phyloP scores from a whole-genome alignment of 2,797 vertebrate genomes.

The Mus minutoides region DNA sequence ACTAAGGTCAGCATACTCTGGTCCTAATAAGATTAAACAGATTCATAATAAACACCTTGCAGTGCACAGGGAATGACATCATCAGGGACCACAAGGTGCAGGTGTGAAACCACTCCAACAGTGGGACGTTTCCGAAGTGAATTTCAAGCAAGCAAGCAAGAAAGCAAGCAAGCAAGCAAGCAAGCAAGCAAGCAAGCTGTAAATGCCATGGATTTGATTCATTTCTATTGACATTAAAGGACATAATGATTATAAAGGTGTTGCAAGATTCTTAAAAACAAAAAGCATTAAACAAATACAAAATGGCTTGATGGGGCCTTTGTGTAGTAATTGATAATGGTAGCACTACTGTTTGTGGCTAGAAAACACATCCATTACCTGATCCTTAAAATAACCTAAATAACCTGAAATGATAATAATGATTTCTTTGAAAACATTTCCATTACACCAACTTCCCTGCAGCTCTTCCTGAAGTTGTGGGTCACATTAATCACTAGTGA shows the following conservation, averaged over 20 bases:
- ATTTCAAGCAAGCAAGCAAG: slow-evolving; percentile 23
- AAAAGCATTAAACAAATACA: background rate
- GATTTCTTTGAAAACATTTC: background rate
- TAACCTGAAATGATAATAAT: background rate
- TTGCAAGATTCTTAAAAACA: background rate
- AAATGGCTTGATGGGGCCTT: background rate
- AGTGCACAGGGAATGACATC: background rate
- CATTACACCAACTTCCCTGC: background rate
- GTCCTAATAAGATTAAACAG: background rate
- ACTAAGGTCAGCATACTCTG: background rate
- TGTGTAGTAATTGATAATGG: background rate
- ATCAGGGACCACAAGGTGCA: background rate
- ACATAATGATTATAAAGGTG: background rate
- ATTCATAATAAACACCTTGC: background rate
- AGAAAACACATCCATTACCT: slow-evolving; percentile 13
- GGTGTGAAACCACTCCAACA: background rate
- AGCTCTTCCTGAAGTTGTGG: background rate
- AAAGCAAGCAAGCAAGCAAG: background rate
- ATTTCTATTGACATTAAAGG: background rate
- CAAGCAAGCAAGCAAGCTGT: background rate
- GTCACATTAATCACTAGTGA: background rate
- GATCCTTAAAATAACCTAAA: background rate
- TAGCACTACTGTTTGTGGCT: background rate
- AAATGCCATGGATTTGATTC: background rate
- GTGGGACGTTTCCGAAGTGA: background rate